Evolutionary conservation across 1,140 invertebrate genomes (phyloP).

Genomic region (Trypoxylus dichotomus): DNA sequence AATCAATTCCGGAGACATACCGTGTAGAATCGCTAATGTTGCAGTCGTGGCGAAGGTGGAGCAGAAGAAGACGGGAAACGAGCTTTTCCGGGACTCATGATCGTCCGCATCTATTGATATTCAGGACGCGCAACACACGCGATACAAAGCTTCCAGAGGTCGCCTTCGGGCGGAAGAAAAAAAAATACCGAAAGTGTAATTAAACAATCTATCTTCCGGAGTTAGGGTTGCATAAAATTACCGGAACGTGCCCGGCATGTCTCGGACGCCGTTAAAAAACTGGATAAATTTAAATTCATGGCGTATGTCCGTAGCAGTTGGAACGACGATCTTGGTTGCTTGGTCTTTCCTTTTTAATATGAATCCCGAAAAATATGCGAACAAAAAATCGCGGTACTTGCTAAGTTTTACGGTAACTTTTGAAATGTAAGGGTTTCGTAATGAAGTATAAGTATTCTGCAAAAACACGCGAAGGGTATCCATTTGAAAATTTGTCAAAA

Average conservation of each 20-base stretch:
- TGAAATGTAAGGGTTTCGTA: too few species aligned
- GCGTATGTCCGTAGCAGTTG: too few species aligned
- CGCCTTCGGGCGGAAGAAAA: not conserved
- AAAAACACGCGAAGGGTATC: too few species aligned
- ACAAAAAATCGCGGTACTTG: too few species aligned
- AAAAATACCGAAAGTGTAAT: not conserved
- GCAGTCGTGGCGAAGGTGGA: not conserved
- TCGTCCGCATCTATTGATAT: not conserved
- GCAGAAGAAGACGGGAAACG: too few species aligned
- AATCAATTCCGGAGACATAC: not conserved
- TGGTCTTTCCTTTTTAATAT: too few species aligned
- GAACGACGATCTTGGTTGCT: too few species aligned
- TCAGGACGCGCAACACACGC: not conserved
- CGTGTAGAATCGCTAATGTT: not conserved
- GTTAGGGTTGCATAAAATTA: not conserved
- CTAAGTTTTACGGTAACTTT: too few species aligned
- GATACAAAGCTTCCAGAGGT: not conserved
- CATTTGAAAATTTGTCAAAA: too few species aligned
- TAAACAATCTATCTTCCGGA: slow-evolving; percentile 2
- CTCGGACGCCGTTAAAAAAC: not conserved
- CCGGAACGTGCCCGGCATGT: not conserved
- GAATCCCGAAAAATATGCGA: too few species aligned
- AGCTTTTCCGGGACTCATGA: too few species aligned
- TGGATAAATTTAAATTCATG: not conserved
- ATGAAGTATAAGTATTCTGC: too few species aligned